Base-by-base conservation (phyloP, 35 echinoderm and acorn worm genomes). In the Apostichopus japonicus region DNA sequence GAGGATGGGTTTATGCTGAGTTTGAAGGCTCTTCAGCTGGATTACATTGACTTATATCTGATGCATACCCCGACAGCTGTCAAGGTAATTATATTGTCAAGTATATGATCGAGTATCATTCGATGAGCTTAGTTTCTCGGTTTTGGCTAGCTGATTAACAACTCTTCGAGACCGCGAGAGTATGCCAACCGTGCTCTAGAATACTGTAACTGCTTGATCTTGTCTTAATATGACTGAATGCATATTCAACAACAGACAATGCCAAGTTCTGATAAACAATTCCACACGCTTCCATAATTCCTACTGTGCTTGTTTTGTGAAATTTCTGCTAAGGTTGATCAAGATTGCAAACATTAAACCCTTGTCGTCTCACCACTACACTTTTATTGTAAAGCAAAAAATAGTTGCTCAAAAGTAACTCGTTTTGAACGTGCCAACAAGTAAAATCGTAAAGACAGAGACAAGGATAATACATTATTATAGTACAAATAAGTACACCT, bases 31-130 rank as follows among this genome's bases (percentile, higher is more conserved):
- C 82, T 86, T 5, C 82, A 86, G 51, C 24, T 86, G 52, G 82
- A 86, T 59, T 86, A 86, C 22, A 44, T 86, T 52, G 82, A 86
- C 24, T 52, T 86, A 10, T 86, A 14, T 55, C 56, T 86, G 56
- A 86, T 86, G 82, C 82, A 86, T 52, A 10, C 22, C 9, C 82
- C 82, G 14, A 86, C 53, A 14, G 82, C 82, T 14, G 21, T 86
- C 8, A 21, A 86, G 82, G 82, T 86, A 86, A 59, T 10, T 80
- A 24, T 22, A 53, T 44, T 44, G 33, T 44, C 4, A 44, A 44
- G 33, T 44, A 4, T 44, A 44, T 44, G 2, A 44, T 44, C 62
- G 62, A 65, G 3, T 65, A 65, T 65, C 9, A 1, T 13, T 10
- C 62, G 62, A 4, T 10, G 10, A 17, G 10, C 16, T 17, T 65